A percentile compares a stretch with the other conserved stretches of the same genome.
phyloP scores from a whole-genome alignment of 2,888 invertebrate species.

The Caenorhabditis sp. region DNA sequence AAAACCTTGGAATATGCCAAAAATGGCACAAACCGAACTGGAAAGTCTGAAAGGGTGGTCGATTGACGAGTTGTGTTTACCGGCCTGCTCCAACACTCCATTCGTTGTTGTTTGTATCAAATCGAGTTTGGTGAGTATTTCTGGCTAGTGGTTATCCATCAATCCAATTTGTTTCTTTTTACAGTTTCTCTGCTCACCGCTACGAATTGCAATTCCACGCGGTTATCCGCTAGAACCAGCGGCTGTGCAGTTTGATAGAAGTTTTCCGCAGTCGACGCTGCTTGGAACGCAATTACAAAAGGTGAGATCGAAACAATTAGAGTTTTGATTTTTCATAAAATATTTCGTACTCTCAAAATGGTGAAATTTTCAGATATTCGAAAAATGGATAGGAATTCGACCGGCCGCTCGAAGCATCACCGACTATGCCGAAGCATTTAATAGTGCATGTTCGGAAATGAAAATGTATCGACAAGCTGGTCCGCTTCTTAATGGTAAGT shows the following conservation, averaged over 20 bases:
- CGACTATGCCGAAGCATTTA: conserved; percentile 25
- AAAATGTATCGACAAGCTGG: conserved; percentile 6
- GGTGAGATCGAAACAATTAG: too few relatives aligned
- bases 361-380: conserved; percentile 9
- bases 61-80: conserved; percentile 39
- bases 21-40: conserved; percentile 36
- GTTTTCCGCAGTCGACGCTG: conserved; percentile 29
- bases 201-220: conserved; percentile 36
- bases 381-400: conserved; percentile 16
- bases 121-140: conserved; percentile 4
- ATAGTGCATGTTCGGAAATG: conserved; percentile 32
- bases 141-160: background rate
- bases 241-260: conserved; percentile 44
- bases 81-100: conserved; percentile 36
- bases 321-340: background rate
- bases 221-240: conserved; percentile 38
- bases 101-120: conserved; percentile 38
- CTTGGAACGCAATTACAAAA: conserved; percentile 16
- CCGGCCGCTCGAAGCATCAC: conserved; percentile 1
- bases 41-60: conserved; percentile 20
- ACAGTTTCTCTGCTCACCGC: conserved; percentile 24
- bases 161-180: too few relatives aligned
- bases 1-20: conserved; percentile 37
- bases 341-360: background rate
- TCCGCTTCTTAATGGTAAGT: conserved; percentile 10